phyloP scores from a whole-genome alignment of 2,888 invertebrate species.

The Teleogryllus oceanicus region DNA sequence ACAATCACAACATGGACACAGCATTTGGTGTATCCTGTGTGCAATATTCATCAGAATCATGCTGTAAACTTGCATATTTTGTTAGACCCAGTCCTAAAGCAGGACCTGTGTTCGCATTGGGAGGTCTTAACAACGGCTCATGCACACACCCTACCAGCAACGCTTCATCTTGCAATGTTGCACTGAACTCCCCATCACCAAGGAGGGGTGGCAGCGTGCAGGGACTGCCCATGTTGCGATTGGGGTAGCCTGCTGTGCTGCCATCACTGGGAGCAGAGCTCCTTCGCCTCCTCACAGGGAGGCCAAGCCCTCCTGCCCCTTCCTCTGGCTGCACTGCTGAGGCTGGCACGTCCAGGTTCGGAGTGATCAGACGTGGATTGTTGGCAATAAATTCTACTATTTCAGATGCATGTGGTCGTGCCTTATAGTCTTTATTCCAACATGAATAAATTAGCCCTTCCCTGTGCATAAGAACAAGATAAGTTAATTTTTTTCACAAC shows the following conservation, averaged over 20 bases:
- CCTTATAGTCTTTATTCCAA: slow-evolving; percentile 68
- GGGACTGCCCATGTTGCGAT: not conserved
- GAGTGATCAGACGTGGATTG: slow-evolving; percentile 70
- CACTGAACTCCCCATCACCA: slow-evolving; percentile 18
- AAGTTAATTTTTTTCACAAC: too few species aligned
- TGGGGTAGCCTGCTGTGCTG: not conserved
- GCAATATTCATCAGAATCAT: slow-evolving; percentile 24
- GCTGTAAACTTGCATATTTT: slow-evolving; percentile 26
- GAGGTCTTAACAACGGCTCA: slow-evolving; percentile 32
- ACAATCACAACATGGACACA: slow-evolving; percentile 23
- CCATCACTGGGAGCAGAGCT: not conserved
- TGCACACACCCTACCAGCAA: slow-evolving; percentile 27
- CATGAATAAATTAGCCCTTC: slow-evolving; percentile 73
- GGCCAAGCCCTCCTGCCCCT: slow-evolving; percentile 45
- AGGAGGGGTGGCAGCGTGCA: not conserved
- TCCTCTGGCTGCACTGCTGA: slow-evolving; percentile 69
- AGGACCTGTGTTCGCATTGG: slow-evolving; percentile 18
- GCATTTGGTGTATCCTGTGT: slow-evolving; percentile 23
- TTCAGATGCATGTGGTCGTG: slow-evolving; percentile 72
- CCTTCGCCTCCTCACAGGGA: slow-evolving; percentile 3
- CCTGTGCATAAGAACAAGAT: slow-evolving; percentile 48
- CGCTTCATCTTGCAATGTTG: slow-evolving; percentile 20
- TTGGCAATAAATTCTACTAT: slow-evolving; percentile 77
- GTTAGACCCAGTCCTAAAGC: slow-evolving; percentile 24
- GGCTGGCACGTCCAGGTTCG: slow-evolving; percentile 73